Conservation (phyloP, 1,140 invertebrate genomes). For the Brachystomella parvula region DNA sequence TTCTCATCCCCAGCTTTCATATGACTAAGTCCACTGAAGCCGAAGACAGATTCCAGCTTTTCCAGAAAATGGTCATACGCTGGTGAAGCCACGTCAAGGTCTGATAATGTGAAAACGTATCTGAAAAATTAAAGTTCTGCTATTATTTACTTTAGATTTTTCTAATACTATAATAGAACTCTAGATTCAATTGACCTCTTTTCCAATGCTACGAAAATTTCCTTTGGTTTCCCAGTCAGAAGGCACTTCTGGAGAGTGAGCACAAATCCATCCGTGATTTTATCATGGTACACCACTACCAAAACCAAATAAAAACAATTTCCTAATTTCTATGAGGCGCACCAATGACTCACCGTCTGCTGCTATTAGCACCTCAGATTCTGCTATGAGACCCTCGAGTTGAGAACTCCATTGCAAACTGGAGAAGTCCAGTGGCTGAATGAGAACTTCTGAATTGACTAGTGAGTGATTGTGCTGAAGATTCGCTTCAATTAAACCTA, state of each 20-base stretch:
- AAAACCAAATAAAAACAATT: slow-evolving; percentile 36
- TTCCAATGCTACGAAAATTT: slow-evolving; percentile 67
- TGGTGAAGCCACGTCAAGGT: slow-evolving; percentile 68
- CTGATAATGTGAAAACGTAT: slow-evolving; percentile 70
- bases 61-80: slow-evolving; percentile 74
- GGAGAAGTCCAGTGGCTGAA: too few species aligned
- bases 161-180: too few species aligned
- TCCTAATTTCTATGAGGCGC: too few species aligned
- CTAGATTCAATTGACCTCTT: slow-evolving; percentile 57
- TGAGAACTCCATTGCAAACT: slow-evolving; percentile 53
- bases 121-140: too few species aligned
- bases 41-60: slow-evolving; percentile 48
- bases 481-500: slow-evolving; percentile 63
- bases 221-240: slow-evolving; percentile 45
- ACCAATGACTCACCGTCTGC: slow-evolving; percentile 73
- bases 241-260: slow-evolving; percentile 62
- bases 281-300: slow-evolving; percentile 77
- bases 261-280: slow-evolving; percentile 72
- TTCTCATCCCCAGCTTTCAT: too few species aligned
- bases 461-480: slow-evolving; percentile 59
- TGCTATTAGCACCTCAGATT: slow-evolving; percentile 58
- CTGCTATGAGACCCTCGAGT: slow-evolving; percentile 48
- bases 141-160: too few species aligned
- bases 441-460: too few species aligned
- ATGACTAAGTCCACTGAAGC: too few species aligned